phyloP scores from a whole-genome alignment of 1,140 invertebrate species.

The Agraylea sexmaculata region DNA sequence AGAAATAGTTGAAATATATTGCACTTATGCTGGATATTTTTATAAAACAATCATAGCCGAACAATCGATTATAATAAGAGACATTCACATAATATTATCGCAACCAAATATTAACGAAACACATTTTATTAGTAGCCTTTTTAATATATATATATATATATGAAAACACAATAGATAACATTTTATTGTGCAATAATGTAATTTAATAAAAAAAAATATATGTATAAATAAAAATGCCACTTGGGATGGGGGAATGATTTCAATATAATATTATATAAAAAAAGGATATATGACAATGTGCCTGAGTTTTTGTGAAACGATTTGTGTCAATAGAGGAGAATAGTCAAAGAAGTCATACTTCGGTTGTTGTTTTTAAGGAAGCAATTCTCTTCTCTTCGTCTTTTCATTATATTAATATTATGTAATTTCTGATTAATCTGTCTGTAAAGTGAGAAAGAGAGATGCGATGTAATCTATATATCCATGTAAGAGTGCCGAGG shows the following conservation, averaged over 20 bases:
- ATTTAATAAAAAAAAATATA: not conserved
- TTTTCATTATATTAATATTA: no score
- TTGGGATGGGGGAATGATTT: conserved; percentile 19
- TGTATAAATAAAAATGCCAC: conserved; percentile 8
- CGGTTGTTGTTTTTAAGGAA: no score
- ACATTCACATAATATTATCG: no score
- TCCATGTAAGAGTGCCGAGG: conserved; percentile 16
- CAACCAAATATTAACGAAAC: not conserved
- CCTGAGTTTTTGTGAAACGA: conserved; percentile 17
- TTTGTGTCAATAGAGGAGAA: conserved; percentile 20
- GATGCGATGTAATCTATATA: conserved; percentile 14
- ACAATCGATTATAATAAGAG: no score
- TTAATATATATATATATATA: conserved; percentile 2
- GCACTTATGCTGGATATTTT: no score
- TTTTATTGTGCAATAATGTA: no score
- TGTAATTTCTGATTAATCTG: no score
- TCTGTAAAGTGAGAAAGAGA: no score
- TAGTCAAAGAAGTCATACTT: conserved; percentile 17
- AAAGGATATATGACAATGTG: conserved; percentile 19
- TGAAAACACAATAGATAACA: not conserved
- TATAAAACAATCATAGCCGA: no score
- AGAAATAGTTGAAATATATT: no score
- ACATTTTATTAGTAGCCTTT: not conserved
- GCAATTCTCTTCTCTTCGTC: no score
- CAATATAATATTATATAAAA: no score